Conservation (phyloP, 2,113 vertebrate genomes). For the Calyptomena viridis region DNA sequence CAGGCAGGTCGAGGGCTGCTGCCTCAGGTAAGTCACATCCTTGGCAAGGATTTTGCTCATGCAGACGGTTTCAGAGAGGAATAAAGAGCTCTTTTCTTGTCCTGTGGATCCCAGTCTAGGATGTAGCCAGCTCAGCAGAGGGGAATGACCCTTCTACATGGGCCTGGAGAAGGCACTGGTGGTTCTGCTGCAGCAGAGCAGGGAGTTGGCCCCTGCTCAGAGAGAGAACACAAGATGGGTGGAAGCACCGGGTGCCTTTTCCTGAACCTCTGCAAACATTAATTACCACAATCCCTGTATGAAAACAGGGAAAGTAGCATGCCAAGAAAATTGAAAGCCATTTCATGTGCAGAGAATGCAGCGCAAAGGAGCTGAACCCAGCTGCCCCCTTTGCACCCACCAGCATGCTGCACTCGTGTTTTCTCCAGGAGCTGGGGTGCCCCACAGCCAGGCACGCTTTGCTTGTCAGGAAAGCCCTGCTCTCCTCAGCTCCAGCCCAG, state of each 20-base stretch:
- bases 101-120: not conserved
- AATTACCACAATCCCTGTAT: not conserved
- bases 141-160: not conserved
- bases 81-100: slow-evolving; percentile 2
- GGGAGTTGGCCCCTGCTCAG: accelerated
- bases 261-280: not conserved
- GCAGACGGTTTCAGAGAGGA: not conserved
- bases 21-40: not conserved
- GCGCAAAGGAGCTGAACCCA: not conserved
- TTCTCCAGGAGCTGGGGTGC: not conserved
- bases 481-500: not conserved
- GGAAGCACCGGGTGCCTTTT: not conserved
- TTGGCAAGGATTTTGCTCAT: not conserved
- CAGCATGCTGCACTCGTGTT: accelerated
- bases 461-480: not conserved
- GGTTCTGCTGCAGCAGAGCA: not conserved
- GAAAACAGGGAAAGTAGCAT: not conserved
- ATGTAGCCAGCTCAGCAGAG: not conserved
- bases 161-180: not conserved
- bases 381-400: not conserved
- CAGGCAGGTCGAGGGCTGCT: not conserved
- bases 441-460: not conserved
- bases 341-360: accelerated
- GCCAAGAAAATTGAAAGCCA: not conserved
- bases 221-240: accelerated